Evolutionary conservation across 2,888 invertebrate species (phyloP).

Genomic region (Automeris io): DNA sequence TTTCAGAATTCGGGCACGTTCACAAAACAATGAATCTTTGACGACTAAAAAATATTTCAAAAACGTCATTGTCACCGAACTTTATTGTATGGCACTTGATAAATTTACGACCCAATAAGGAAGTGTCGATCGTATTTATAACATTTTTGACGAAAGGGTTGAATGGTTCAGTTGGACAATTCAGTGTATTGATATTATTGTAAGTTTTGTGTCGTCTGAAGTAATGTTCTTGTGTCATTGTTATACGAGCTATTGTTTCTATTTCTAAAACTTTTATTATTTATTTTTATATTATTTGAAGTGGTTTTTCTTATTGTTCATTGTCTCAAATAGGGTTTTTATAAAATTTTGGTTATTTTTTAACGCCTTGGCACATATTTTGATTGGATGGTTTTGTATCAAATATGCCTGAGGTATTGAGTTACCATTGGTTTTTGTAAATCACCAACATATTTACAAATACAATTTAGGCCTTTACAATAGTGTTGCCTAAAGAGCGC

Average conservation of each 20-base stretch:
- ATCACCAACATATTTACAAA: too few relatives aligned
- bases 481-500: too few relatives aligned
- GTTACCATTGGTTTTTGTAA: too few relatives aligned
- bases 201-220: constrained; percentile 20
- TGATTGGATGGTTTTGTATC: too few relatives aligned
- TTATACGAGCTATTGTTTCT: constrained; percentile 55
- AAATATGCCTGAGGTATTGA: too few relatives aligned
- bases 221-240: constrained; percentile 55
- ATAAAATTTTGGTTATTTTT: too few relatives aligned
- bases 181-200: constrained; percentile 53
- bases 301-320: too few relatives aligned
- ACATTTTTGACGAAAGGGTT: constrained; percentile 74
- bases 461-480: too few relatives aligned
- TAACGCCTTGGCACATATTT: too few relatives aligned
- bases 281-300: constrained; percentile 62
- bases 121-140: constrained; percentile 61
- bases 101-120: constrained; percentile 73
- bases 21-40: constrained; percentile 19
- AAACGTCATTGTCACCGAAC: constrained; percentile 34
- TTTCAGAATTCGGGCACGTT: constrained; percentile 27
- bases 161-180: constrained; percentile 56
- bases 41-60: constrained; percentile 28
- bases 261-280: constrained; percentile 46
- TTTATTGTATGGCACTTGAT: constrained; percentile 48
- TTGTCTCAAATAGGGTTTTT: too few relatives aligned